Base-by-base conservation (phyloP, 2,888 invertebrate genomes). In the Diploptera punctata region DNA sequence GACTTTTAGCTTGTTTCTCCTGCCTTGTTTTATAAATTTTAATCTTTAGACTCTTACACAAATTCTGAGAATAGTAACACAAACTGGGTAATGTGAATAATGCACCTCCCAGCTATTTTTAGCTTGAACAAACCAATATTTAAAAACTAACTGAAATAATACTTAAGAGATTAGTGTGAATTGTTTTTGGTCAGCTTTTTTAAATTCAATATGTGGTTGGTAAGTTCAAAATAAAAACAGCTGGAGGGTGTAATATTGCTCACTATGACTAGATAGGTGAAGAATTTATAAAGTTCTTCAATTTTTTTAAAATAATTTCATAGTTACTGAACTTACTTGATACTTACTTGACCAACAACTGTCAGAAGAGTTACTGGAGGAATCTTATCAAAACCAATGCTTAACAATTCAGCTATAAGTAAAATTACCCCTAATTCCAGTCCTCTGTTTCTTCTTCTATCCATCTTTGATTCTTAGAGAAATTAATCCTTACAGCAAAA, bases 291-390 rank as follows among this genome's bases (percentile, higher is more conserved):
- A 18, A 18, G 18, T 19, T 18, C 1, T 52, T 10, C 10, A 16
- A 1, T 52, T 10, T 52, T 16, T 52, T 52, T 7, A 5, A 52
- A 52, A 52, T 18, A 1, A 16, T 19, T 21, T 21, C 10, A 10
- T 52, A 16, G 10, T 3, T 21, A 10, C n/a, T n/a, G n/a, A n/a
- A n/a, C n/a, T n/a, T n/a, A 52, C 18, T 10, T 21, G 9, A 21
- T 19, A 18, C 68, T 78, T 77, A 84, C 82, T 82, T 87, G 82
- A 70, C 80, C 79, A 57, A 83, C 76, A 68, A 83, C 83, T 9
- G 83, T 80, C 7, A 80, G 75, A 21, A 89, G 80, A 19, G 89
- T 89, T 0, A 85, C 83, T 9, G 87, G 87, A 60, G 89, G 88
- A 76, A 89, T 85, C 79, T 80, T 83, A 47, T 83, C 82, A 72